Percentiles rank a stretch among this genome's conserved stretches.
Conservation (phyloP, 1,140 invertebrate species). For the Leptinotarsa texana region DNA sequence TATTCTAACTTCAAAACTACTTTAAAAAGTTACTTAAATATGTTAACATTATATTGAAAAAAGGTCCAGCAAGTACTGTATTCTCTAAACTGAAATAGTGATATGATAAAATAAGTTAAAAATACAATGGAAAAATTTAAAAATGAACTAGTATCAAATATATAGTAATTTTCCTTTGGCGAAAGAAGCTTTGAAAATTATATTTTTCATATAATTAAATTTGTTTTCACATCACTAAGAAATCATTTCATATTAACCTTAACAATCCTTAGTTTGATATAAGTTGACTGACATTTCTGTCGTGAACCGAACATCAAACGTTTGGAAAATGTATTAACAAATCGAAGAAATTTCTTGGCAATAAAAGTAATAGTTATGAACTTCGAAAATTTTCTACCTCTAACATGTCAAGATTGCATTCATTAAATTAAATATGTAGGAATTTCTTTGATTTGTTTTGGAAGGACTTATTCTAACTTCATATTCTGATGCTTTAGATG, state of each 20-base stretch:
- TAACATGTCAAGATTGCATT: background rate
- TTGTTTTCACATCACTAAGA: constrained; percentile 2
- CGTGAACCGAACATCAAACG: background rate
- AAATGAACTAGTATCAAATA: no score
- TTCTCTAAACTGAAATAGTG: no score
- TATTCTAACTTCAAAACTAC: no score
- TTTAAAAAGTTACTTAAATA: no score
- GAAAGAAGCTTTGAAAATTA: no score
- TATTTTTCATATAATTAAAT: background rate
- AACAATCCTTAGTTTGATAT: background rate
- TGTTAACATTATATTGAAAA: no score
- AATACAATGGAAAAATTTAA: no score
- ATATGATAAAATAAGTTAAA: no score
- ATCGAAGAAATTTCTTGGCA: background rate
- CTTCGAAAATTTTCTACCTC: background rate
- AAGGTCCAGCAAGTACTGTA: no score
- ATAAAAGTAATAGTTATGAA: no score
- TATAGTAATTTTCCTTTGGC: no score
- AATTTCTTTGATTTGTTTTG: constrained; percentile 19
- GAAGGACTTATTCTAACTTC: background rate
- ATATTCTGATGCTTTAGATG: constrained; percentile 70
- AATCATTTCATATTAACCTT: constrained; percentile 8
- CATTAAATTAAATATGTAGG: background rate
- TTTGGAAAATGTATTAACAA: background rate
- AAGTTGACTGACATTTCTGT: no score